Base-by-base conservation (phyloP, 2,797 vertebrate genomes). In the Alauda arvensis region DNA sequence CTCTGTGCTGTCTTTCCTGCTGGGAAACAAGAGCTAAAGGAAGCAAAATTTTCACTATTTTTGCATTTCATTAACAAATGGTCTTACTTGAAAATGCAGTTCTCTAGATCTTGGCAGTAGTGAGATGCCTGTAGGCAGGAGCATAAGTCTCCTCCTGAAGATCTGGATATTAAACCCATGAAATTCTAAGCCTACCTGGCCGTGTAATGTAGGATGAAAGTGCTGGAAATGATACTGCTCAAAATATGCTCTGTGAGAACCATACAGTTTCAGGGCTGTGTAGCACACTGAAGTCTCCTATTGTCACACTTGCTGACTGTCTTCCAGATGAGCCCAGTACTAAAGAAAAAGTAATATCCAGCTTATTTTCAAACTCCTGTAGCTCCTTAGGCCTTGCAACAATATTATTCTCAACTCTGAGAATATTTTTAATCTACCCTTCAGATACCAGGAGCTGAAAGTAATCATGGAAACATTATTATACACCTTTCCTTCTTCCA, bases 271-370 rank as follows among this genome's bases (percentile, higher is more conserved):
- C 60, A 70, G 23, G 53, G 14, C 10, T 1, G 0, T 9, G 49
- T 31, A 74, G 46, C 33, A 81, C 46, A 56, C 61, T 59, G 39
- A 75, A 79, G 16, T 31, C 12, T 87, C 29, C 18, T 57, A 2
- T 48, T 4, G 1, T 51, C 57, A 53, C 18, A 45, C 33, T 66
- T 74, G 23, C 43, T 62, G 68, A 69, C 39, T 74, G 28, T 57
- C 81, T 88, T 65, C 59, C 45, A 53, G 28, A 52, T 34, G 40
- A 88, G 33, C 20, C n/a, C 33, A 31, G 12, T 8, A 26, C 69
- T 71, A 55, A 48, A 63, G 56, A 29, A 85, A 83, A 94, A 85
- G 74, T 77, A 94, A 91, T 91, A 92, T 76, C 81, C 42, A 62
- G 4, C 40, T 75, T 71, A 69, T 93, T 88, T 90, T 53, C 62